Base-by-base conservation (phyloP, 2,888 invertebrate species). In the Agrilus mali region DNA sequence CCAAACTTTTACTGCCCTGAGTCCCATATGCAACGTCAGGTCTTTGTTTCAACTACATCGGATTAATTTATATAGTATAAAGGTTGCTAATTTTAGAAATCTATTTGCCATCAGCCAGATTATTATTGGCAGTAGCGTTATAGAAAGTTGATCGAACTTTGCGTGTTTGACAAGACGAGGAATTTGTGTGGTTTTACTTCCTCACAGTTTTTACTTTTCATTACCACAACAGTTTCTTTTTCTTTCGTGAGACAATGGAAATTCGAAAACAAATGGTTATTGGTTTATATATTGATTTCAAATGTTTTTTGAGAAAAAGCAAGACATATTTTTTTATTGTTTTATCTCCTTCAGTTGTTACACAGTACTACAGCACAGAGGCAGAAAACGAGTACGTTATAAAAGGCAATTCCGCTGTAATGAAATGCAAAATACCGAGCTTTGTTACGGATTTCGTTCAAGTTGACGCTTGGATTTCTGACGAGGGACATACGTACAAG, bases 311-410 rank as follows among this genome's bases (percentile, higher is more conserved):
- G 32, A 40, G 33, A 33, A 40, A 38, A 22, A 20, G 7, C 20
- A 20, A 20, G 7, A 6, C 4, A 36, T 36, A 13, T 36, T 14
- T 20, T 14, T 36, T 44, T 33, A 41, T 44, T 46, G 42, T 46
- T 47, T 50, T 49, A 51, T 56, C 53, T 53, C 56, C 69, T 70
- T 63, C 74, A 89, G 89, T 88, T 69, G 87, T 89, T 61, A 80
- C 86, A 60, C 89, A 89, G 75, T 80, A 78, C 72, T 90, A 86
- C 75, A 82, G 86, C 69, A 86, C 87, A 57, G 87, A 89, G 72
- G 86, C 90, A 61, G 89, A 89, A 74, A 89, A 92, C 69, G 90
- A 90, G 67, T 92, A 90, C 74, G 90, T 90, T 54, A 92, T 90
- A 66, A 80, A 84, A 61, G 90, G 90, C 53, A 90, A 90, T 71